Evolutionary conservation across 2,888 invertebrate genomes (phyloP).

Genomic region (Yponomeuta cagnagella): DNA sequence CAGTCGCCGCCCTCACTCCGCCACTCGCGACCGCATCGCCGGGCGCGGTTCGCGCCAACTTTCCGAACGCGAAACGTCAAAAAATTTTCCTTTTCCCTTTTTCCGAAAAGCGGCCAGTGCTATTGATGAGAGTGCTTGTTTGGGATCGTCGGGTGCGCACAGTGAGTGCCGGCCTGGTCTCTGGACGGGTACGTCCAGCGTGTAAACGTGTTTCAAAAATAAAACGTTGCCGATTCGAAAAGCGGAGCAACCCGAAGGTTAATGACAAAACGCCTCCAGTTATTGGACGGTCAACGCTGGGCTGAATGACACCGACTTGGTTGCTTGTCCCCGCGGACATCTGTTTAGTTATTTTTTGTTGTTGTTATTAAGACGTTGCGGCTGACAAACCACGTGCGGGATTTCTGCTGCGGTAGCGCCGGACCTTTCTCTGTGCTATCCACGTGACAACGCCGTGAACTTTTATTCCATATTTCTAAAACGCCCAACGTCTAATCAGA

Average conservation of each 20-base stretch:
- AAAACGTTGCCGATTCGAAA: conserved; percentile 68
- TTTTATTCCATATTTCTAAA: not conserved
- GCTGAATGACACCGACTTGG: not conserved
- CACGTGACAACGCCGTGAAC: not conserved
- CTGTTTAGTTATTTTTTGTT: conserved; percentile 4
- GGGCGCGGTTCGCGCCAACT: conserved; percentile 39
- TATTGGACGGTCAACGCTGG: conserved; percentile 19
- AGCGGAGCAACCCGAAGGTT: conserved; percentile 72
- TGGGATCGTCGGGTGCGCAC: conserved; percentile 4
- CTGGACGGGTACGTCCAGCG: conserved; percentile 41
- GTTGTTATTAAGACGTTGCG: not conserved
- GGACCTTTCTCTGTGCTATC: not conserved
- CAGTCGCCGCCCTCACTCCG: conserved; percentile 60
- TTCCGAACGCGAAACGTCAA: conserved; percentile 36
- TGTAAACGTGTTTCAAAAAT: conserved; percentile 70
- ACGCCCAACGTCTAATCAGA: too few relatives aligned
- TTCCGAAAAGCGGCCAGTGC: conserved; percentile 12
- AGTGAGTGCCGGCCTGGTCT: conserved; percentile 24
- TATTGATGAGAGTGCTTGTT: conserved; percentile 1
- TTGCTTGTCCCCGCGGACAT: conserved; percentile 14
- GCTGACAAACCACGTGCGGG: not conserved
- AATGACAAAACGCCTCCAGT: conserved; percentile 70
- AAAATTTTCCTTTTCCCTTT: conserved; percentile 24
- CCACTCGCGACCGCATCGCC: conserved; percentile 48
- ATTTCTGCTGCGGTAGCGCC: not conserved